Evolutionary conservation across 2,113 vertebrate genomes (phyloP), one percentile per base, ranked within the genome.

Genomic region (Dromiciops gliroides): DNA sequence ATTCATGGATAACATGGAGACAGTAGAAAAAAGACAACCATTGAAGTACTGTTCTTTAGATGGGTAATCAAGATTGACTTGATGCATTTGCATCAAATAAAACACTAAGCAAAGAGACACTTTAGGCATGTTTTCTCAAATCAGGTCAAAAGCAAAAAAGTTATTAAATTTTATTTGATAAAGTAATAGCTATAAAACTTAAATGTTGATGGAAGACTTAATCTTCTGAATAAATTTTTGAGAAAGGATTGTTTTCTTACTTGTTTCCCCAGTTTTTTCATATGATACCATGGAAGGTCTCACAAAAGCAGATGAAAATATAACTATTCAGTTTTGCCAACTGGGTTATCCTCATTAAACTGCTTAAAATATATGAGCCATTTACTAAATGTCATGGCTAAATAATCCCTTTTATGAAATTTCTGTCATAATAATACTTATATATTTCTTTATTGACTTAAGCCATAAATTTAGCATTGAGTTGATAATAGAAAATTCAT

Each of bases 1-100:
- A 51, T 48, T 91, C 93, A 67, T 90, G 94, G 95, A 24, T 97
- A 95, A 75, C 48, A 89, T 25, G 14, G 23, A 44, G 92, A 93
- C 48, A 94, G 89, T 53, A 94, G 48, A 60, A 92, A 89, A 89
- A 60, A 92, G 93, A 92, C 95, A 91, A 3, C 48, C 89, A 95
- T 25, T 51, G 25, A 52, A 93, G 88, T 49, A 49, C 51, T 94
- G 50, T 88, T 37, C 48, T 92, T 51, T 94, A 89, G 56, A 92
- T 93, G 92, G 90, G 11, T 44, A 91, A 53, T 75, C 51, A 50
- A 94, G 23, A 28, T 89, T 92, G 89, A 89, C 53, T 0, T 60
- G 25, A 89, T 90, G 16, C 37, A 4, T 28, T 93, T 92, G 92
- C 90, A 16, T 97, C 75, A 90, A 95, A 83, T 93, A 25, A 94